A percentile compares a stretch with the other conserved stretches of the same genome.
These are phyloP conservation scores for Heliconius ethilla DNA, from an alignment of 2,888 invertebrate genomes.

Conservation along the genomic window DNA sequence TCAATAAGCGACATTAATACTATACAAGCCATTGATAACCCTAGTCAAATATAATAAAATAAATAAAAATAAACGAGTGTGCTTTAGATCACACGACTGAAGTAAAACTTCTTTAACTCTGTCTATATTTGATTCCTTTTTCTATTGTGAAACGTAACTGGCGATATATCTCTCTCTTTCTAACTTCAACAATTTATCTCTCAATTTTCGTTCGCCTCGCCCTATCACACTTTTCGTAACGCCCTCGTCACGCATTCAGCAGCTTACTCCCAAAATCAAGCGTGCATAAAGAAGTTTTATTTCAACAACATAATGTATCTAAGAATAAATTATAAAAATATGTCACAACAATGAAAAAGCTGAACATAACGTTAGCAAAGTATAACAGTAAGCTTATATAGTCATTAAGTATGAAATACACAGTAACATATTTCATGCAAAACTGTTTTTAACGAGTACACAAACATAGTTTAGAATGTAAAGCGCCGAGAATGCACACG, in stretches of 20 bases:
- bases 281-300: too few relatives aligned
- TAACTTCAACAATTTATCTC: too few relatives aligned
- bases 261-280: too few relatives aligned
- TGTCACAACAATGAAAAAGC: not conserved
- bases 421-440: not conserved
- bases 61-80: too few relatives aligned
- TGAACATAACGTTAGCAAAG: not conserved
- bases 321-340: slow-evolving; percentile 4
- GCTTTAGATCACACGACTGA: too few relatives aligned
- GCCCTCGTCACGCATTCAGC: too few relatives aligned
- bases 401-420: not conserved
- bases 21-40: slow-evolving; percentile 8
- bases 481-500: not conserved
- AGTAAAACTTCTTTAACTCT: too few relatives aligned
- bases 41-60: slow-evolving; percentile 17
- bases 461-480: not conserved
- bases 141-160: too few relatives aligned
- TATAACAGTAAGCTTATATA: not conserved
- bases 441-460: slow-evolving; percentile 4
- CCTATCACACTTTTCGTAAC: too few relatives aligned
- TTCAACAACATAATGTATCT: not conserved
- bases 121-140: too few relatives aligned
- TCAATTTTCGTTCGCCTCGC: too few relatives aligned
- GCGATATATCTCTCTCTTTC: too few relatives aligned
- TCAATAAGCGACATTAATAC: not conserved